phyloP scores from a whole-genome alignment of 1,140 invertebrate species.

The Sweltsa coloradensis region DNA sequence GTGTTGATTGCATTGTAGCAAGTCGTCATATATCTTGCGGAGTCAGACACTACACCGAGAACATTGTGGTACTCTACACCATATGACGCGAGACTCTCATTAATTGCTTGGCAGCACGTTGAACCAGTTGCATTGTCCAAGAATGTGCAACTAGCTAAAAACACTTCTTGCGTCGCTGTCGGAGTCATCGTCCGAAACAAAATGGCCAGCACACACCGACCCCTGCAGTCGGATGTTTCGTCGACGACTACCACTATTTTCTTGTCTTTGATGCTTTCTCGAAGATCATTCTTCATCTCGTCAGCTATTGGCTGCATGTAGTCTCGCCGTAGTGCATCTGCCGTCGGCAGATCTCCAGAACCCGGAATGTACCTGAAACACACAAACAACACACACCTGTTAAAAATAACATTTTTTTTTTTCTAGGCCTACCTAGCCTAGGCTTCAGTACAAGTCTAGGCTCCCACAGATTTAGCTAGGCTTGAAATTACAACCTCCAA shows the following conservation, averaged over 20 bases:
- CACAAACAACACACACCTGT: too few relatives aligned
- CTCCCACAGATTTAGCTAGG: too few relatives aligned
- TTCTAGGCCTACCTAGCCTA: too few relatives aligned
- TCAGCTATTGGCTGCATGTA: too few relatives aligned
- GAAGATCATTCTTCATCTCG: too few relatives aligned
- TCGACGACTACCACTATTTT: constrained; percentile 2
- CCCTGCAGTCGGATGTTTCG: constrained; percentile 2
- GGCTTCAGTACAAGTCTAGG: too few relatives aligned
- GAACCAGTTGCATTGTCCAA: neutral
- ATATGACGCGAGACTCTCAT: constrained; percentile 1
- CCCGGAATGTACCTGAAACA: too few relatives aligned
- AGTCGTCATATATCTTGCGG: constrained; percentile 7
- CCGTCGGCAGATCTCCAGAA: too few relatives aligned
- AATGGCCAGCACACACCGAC: neutral
- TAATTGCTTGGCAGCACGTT: neutral
- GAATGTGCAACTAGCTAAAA: neutral
- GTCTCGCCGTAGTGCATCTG: too few relatives aligned
- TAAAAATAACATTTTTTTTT: too few relatives aligned
- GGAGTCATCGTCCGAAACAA: constrained; percentile 1
- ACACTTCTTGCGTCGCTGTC: neutral
- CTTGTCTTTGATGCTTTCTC: too few relatives aligned
- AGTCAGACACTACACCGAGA: constrained; percentile 3
- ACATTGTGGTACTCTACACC: constrained; percentile 3
- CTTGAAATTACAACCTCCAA: too few relatives aligned
- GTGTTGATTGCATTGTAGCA: neutral